A percentile compares a stretch with the other conserved stretches of the same genome.
phyloP scores from a whole-genome alignment of 1,140 invertebrate genomes.

The Dendroctonus ponderosae region DNA sequence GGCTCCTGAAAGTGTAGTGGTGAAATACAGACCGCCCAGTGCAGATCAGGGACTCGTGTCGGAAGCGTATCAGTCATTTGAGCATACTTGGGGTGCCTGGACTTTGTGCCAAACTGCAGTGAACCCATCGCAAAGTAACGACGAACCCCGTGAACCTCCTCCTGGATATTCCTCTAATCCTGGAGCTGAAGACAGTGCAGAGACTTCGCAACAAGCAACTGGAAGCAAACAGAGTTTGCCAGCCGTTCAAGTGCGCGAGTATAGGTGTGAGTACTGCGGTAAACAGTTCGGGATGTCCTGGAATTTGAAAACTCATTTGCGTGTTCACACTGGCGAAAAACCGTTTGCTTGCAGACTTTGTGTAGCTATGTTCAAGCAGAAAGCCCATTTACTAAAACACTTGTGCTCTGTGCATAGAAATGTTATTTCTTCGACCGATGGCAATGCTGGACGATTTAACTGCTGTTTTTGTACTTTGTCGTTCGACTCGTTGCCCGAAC shows the following conservation, averaged over 20 bases:
- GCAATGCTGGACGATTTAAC: constrained; percentile 70
- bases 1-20: constrained; percentile 57
- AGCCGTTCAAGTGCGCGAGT: constrained; percentile 67
- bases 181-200: constrained; percentile 55
- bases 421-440: constrained; percentile 71
- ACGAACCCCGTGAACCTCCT: constrained; percentile 52
- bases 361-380: constrained; percentile 86
- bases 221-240: constrained; percentile 55
- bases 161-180: constrained; percentile 48
- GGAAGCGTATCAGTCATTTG: constrained; percentile 48
- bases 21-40: constrained; percentile 68
- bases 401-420: constrained; percentile 82
- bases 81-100: constrained; percentile 67
- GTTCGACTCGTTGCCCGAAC: constrained; percentile 78
- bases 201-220: constrained; percentile 50
- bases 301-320: constrained; percentile 82
- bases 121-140: constrained; percentile 48
- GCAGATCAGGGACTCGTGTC: constrained; percentile 59
- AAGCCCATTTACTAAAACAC: constrained; percentile 81
- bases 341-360: constrained; percentile 83
- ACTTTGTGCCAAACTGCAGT: constrained; percentile 63
- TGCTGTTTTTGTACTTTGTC: constrained; percentile 83
- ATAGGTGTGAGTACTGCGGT: constrained; percentile 81
- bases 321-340: constrained; percentile 84
- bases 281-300: constrained; percentile 88